Evolutionary conservation across 2,888 invertebrate genomes (phyloP), one percentile per base, ranked within the genome.

Genomic region (Pseudococcus viburni): DNA sequence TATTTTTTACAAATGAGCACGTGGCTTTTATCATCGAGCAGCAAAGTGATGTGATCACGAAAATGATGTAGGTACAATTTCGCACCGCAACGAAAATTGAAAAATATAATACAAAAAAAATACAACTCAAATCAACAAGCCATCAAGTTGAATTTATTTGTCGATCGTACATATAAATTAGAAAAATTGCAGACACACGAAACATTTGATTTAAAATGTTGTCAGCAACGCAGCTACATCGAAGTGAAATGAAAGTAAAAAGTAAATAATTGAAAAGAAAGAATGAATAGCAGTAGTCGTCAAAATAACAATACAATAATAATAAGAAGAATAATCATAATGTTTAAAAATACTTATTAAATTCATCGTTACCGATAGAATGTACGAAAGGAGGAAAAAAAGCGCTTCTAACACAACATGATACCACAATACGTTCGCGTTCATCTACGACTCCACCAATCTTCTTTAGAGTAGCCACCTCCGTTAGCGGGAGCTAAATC

Each of bases 371-470:
- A 22, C 15, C n/a, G 64, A 64, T 22, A 64, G 64, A 64, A 73
- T 33, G 73, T 33, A 73, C 17, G 80, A 83, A 83, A 46, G 19
- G 80, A 83, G 33, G 26, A 83, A 83, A 46, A n/a, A 1, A 83
- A 46, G 80, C 80, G 19, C 9, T 26, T 83, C 46, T 83, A 83
- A 83, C 42, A 46, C 46, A 64, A 64, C 22, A 22, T 19, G 64
- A 64, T 64, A 22, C 39, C 7, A 42, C 46, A 46, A 83, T 12
- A 46, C 33, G 73, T 73, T 73, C 7, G 33, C 73, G 39, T 85
- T 86, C 48, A 88, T 80, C 88, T 77, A 77, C 88, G 77, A 88
- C 88, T 88, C 88, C 88, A 88, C 88, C 88, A 88, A 51, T 88
- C 88, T 46, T 86, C 86, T 33, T 86, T 86, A 0, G 64, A 59